These are phyloP conservation scores for Umimayanthus chanpuru DNA, from an alignment of 92 coral and sea anemone genomes.

Conservation along the genomic window DNA sequence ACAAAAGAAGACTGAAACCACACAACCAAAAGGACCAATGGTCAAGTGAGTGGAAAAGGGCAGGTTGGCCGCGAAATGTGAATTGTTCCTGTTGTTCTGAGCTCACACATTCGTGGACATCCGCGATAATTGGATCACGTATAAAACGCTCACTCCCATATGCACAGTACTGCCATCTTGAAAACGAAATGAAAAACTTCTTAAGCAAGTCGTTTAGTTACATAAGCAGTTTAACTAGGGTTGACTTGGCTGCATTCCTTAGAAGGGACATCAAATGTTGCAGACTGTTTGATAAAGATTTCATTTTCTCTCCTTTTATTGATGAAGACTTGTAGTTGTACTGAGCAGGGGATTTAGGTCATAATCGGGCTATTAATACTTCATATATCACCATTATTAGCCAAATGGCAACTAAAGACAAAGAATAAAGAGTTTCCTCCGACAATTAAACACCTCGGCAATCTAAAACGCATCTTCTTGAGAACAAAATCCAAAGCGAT, in stretches of 20 bases:
- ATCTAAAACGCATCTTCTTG: not conserved
- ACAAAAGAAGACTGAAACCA: conserved; percentile 2
- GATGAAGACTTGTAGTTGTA: not conserved
- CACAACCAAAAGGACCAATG: conserved; percentile 13
- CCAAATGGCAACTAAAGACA: not conserved
- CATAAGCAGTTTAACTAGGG: not conserved
- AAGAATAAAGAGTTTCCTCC: not conserved
- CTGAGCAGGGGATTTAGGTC: conserved; percentile 12
- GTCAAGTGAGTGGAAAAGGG: conserved; percentile 12
- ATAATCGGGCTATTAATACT: conserved; percentile 28
- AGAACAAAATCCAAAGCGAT: conserved; percentile 26
- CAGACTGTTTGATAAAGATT: conserved; percentile 17
- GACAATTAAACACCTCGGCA: not conserved
- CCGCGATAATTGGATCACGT: conserved; percentile 29
- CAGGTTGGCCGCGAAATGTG: not conserved
- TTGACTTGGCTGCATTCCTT: not conserved
- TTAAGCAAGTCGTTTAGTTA: not conserved
- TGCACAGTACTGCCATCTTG: not conserved
- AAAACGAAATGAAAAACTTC: not conserved
- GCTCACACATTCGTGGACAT: not conserved
- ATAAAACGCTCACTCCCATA: conserved; percentile 17
- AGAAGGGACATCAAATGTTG: conserved; percentile 9
- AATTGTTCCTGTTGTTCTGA: not conserved
- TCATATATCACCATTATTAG: not conserved
- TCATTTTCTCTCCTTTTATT: not conserved